Percentiles rank a stretch among this genome's conserved stretches.
These are phyloP conservation scores for Coranthus polyacanthus DNA, from an alignment of 2,797 vertebrate genomes.

Conservation along the genomic window DNA sequence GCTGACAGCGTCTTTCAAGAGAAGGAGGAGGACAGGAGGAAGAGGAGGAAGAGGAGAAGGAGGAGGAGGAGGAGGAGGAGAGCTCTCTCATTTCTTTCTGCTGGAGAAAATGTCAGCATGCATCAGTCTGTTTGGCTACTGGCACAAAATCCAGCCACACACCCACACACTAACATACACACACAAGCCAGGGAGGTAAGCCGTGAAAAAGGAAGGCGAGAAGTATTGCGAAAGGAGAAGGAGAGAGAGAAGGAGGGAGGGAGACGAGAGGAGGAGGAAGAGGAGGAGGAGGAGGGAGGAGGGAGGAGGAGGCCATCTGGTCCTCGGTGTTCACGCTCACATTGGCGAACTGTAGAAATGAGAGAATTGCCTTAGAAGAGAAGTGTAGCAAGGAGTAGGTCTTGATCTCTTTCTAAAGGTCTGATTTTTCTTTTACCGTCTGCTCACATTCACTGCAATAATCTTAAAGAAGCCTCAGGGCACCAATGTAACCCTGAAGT, in stretches of 20 bases:
- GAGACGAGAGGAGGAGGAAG: slow-evolving; percentile 48
- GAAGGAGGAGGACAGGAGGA: slow-evolving; percentile 33
- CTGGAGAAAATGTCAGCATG: slow-evolving; percentile 82
- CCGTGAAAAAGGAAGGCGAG: slow-evolving; percentile 69
- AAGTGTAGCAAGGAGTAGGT: slow-evolving; percentile 50
- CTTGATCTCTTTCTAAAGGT: slow-evolving; percentile 60
- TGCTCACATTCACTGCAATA: slow-evolving; percentile 42
- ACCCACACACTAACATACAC: slow-evolving; percentile 54
- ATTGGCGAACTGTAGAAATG: slow-evolving; percentile 52
- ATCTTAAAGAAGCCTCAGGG: slow-evolving; percentile 32
- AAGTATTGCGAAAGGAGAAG: slow-evolving; percentile 56
- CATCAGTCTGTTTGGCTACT: slow-evolving; percentile 80
- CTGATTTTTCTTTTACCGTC: slow-evolving; percentile 54
- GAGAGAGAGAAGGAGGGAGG: slow-evolving; percentile 30
- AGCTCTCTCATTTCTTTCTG: slow-evolving; percentile 52
- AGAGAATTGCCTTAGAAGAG: slow-evolving; percentile 55
- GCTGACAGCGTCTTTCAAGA: slow-evolving; percentile 73
- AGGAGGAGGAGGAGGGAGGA: slow-evolving; percentile 47
- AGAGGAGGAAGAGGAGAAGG: slow-evolving; percentile 8
- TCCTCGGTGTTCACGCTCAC: slow-evolving; percentile 66
- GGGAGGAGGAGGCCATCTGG: slow-evolving; percentile 77
- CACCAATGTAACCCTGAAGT: slow-evolving; percentile 18
- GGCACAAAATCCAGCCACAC: slow-evolving; percentile 71
- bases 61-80: slow-evolving; percentile 34
- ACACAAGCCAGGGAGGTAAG: slow-evolving; percentile 66